Conservation (phyloP, 2,888 invertebrate species). For the Tiliacea aurago region DNA sequence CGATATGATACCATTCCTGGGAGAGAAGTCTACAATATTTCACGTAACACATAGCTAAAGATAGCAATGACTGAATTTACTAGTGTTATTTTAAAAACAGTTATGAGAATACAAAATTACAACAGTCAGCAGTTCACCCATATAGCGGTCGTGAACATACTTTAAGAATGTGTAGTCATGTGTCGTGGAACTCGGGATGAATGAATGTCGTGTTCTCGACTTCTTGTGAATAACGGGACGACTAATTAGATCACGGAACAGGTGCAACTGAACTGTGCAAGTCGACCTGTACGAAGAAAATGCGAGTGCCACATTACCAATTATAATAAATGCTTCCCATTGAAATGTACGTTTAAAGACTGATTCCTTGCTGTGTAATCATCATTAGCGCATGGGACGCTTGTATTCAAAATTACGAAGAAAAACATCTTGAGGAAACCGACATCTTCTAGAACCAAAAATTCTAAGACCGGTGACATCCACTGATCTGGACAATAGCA, state of each 20-base stretch:
- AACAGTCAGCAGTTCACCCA: neutral
- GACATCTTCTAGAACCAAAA: neutral
- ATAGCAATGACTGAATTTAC: neutral
- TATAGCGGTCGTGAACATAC: neutral
- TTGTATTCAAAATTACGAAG: neutral
- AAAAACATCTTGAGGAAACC: neutral
- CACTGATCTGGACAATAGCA: too few species aligned
- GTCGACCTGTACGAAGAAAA: conserved; percentile 14
- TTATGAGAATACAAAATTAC: neutral
- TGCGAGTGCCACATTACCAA: conserved; percentile 24
- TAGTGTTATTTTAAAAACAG: neutral
- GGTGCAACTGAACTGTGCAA: conserved; percentile 21
- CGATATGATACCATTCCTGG: neutral
- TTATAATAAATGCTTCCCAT: conserved; percentile 13
- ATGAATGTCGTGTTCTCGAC: conserved; percentile 4
- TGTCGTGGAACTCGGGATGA: conserved; percentile 2
- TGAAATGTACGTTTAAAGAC: neutral
- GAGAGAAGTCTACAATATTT: neutral
- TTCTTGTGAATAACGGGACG: conserved; percentile 31
- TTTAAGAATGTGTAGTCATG: neutral
- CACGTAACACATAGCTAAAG: conserved; percentile 1
- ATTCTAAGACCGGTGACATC: neutral
- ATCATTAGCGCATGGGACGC: neutral
- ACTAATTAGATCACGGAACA: conserved; percentile 44
- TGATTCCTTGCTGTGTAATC: neutral